These are phyloP conservation scores for Neopipo cinnamomea DNA, from an alignment of 2,113 vertebrate species.

Conservation along the genomic window DNA sequence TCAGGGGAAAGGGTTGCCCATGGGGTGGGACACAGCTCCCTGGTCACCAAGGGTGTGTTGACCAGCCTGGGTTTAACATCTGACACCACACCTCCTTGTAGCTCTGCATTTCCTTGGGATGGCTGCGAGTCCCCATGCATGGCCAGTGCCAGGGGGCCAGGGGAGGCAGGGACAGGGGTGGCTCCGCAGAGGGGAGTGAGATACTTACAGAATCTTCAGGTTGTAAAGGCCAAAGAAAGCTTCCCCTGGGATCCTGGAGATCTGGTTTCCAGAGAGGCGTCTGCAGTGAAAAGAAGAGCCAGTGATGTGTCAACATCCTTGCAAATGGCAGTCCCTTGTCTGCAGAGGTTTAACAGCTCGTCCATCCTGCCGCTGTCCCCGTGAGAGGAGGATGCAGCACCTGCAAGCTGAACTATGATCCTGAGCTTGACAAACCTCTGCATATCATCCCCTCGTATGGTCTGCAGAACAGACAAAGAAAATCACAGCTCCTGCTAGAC, in stretches of 20 bases:
- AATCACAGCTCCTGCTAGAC: not conserved
- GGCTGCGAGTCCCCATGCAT: not conserved
- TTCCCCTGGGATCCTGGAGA: constrained; percentile 85
- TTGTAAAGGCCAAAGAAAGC: constrained; percentile 89
- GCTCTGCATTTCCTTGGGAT: not conserved
- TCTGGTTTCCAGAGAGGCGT: constrained; percentile 92
- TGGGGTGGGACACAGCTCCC: not conserved
- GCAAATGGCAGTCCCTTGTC: not conserved
- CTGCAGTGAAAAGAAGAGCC: constrained; percentile 69
- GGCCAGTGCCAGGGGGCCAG: not conserved
- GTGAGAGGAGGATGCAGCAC: not conserved
- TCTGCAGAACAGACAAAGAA: not conserved
- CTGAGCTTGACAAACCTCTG: not conserved
- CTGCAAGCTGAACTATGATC: not conserved
- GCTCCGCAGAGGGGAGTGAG: not conserved
- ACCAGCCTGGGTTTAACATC: rapidly evolving
- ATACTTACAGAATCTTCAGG: constrained; percentile 94
- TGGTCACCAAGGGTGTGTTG: rapidly evolving
- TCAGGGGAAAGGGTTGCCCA: rapidly evolving
- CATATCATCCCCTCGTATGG: not conserved
- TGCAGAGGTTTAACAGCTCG: not conserved
- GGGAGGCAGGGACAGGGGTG: not conserved
- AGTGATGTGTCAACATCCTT: not conserved
- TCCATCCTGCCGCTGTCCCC: not conserved
- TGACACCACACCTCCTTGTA: not conserved